Base-by-base conservation (phyloP, 2,113 vertebrate genomes). In the Mus pahari region DNA sequence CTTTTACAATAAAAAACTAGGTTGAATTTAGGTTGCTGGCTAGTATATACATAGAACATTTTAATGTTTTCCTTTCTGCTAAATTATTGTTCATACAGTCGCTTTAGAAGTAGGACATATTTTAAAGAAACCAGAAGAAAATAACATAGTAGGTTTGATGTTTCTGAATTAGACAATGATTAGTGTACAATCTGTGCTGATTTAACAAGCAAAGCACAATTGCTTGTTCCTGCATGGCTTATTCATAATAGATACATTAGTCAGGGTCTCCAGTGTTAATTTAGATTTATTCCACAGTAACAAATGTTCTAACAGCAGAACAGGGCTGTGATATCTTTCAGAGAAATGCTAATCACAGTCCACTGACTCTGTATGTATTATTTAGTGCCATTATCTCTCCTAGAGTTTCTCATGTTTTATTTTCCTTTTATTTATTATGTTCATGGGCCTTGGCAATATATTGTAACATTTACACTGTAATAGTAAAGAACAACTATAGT, bases 401-500 rank as follows among this genome's bases (percentile, higher is more conserved):
- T 87, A 94, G 82, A 92, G 39, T 0, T 0, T 90, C 73, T 78
- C 45, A 45, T 75, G 55, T 88, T 92, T 83, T 86, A 87, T 92
- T 74, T 83, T 7, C 42, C 89, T 92, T 62, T 97, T 96, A 39
- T 17, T 70, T 93, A 77, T 96, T 78, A 70, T 82, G 16, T 94
- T 97, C 92, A 64, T 96, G 36, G 26, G n/a, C 93, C 92, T 91
- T 96, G 87, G 95, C 94, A 95, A 97, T 94, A 77, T 77, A 55
- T 50, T 87, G 42, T 91, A 96, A 89, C 89, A 94, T 1, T 42
- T 71, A 71, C 7, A 62, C 36, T 86, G 55, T 39, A 71, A 86
- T 81, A 92, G 96, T 93, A 96, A 97, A 58, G 88, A 97, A 68
- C 93, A 96, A 97, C 94, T 97, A 92, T 81, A 97, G 93, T 94